A percentile compares a stretch with the other conserved stretches of the same genome.
phyloP scores from a whole-genome alignment of 2,113 vertebrate species.

The Mus spicilegus region DNA sequence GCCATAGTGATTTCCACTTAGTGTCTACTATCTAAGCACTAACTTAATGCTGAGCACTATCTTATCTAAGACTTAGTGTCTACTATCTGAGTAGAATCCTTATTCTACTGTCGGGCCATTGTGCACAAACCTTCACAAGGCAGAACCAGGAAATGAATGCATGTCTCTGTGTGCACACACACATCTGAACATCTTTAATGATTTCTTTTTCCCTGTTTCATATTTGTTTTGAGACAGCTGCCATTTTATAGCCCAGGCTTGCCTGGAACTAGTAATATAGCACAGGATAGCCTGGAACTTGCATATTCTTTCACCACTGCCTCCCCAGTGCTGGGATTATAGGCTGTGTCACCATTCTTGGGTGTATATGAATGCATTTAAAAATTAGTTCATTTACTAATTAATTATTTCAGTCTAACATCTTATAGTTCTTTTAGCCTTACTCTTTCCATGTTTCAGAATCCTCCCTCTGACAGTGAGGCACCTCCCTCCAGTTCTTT shows the following conservation, averaged over 20 bases:
- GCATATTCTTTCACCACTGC: not conserved
- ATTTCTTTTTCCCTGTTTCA: not conserved
- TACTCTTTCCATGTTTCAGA: not conserved
- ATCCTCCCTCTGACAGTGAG: not conserved
- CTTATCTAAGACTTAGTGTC: too few species aligned
- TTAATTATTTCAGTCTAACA: not conserved
- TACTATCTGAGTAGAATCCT: not conserved
- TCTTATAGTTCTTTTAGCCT: not conserved
- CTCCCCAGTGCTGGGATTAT: not conserved
- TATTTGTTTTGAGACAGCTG: not conserved
- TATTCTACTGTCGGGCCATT: not conserved
- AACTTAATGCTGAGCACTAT: not conserved
- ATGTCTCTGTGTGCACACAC: not conserved
- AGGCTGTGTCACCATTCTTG: not conserved
- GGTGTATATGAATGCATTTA: not conserved
- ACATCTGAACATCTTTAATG: not conserved
- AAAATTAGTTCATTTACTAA: constrained; percentile 14
- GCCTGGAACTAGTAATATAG: not conserved
- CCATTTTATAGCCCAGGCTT: not conserved
- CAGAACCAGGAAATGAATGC: not conserved
- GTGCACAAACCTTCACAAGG: not conserved
- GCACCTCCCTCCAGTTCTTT: not conserved
- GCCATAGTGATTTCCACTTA: not conserved
- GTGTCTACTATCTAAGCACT: not conserved
- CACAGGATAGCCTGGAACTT: not conserved